phyloP scores from a whole-genome alignment of 1,140 invertebrate species.

The Temnothorax curvispinosus region DNA sequence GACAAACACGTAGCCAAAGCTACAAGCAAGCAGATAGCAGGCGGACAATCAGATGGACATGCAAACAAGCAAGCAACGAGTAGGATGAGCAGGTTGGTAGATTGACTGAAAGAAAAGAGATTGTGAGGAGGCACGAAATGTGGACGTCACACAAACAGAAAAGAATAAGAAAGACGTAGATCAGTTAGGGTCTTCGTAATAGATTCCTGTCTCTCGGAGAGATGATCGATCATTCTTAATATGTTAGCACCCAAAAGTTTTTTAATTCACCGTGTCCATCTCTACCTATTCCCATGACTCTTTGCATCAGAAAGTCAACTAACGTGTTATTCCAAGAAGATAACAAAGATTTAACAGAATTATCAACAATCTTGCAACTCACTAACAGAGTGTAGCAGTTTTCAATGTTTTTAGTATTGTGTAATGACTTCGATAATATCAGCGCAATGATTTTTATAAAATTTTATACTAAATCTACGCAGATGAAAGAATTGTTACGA shows the following conservation, averaged over 20 bases:
- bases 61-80: constrained; percentile 37
- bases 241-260: background rate
- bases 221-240: background rate
- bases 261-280: background rate
- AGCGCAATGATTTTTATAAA: background rate
- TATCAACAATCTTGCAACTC: background rate
- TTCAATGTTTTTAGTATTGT: background rate
- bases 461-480: background rate
- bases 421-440: background rate
- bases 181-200: background rate
- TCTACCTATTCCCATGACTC: background rate
- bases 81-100: background rate
- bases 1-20: constrained; percentile 30
- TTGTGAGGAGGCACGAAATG: background rate
- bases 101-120: background rate
- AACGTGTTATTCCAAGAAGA: background rate
- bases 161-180: background rate
- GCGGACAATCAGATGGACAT: constrained; percentile 39
- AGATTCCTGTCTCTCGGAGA: background rate
- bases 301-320: background rate
- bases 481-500: background rate
- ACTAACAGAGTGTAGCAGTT: background rate
- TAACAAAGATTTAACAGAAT: background rate
- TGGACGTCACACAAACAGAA: constrained; percentile 14
- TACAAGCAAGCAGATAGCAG: constrained; percentile 43